Base-by-base conservation (phyloP, 2,888 invertebrate species). In the Electrophaes corylata region DNA sequence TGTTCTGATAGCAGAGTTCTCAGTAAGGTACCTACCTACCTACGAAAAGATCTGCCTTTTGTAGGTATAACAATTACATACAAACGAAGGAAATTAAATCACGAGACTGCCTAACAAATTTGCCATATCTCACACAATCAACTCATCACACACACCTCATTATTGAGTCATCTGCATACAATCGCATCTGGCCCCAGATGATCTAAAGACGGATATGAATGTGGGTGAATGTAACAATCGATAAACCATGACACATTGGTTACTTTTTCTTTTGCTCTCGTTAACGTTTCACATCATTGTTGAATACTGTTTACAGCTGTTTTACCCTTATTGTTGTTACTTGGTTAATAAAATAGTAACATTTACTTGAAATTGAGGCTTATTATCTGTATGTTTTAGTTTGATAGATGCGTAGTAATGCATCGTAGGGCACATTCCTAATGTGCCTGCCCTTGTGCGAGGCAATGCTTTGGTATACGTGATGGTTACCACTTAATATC, bases 241-340 rank as follows among this genome's bases (percentile, higher is more conserved):
- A 78, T 78, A 76, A 73, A 69, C 65, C 70, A 67, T 72, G 65
- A 69, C 66, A 69, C 66, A 62, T 64, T 63, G 67, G 62, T 56
- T 66, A 73, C 78, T 78, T 80, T 79, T 80, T 79, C 77, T 81
- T 79, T 80, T 80, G 78, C 70, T 77, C 74, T 70, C 73, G 69
- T 71, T 60, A 33, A 48, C 64, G 57, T 66, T 60, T 60, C 64
- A 52, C 58, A 59, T 56, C 40, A 48, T 48, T 55, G 54, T 60
- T 54, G 60, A 60, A 51, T 61, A 62, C 63, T 48, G 58, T 57
- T 54, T 62, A 16, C 11, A 37, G 56, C 57, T 37, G 54, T 60
- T 61, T 57, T 43, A 56, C 39, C 43, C 4, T 54, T 11, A 8
- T 53, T 62, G n/a, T n/a, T n/a, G n/a, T n/a, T n/a, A n/a, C n/a